A percentile compares a stretch with the other conserved stretches of the same genome.
phyloP scores from a whole-genome alignment of 2,113 vertebrate genomes.

The Protobothrops flavoviridis region DNA sequence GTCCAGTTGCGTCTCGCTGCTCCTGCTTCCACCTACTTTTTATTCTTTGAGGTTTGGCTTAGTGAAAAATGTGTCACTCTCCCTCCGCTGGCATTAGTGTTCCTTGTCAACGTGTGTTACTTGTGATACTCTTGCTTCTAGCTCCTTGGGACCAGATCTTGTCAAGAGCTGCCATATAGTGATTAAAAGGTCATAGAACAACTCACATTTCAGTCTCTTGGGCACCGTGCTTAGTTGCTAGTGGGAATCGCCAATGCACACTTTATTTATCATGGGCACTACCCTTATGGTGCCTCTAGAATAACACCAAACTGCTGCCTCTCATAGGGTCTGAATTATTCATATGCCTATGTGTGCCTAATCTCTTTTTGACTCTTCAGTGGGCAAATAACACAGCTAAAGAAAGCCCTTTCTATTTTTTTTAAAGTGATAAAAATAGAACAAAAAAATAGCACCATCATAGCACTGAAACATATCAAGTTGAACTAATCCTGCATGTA shows the following conservation, averaged over 20 bases:
- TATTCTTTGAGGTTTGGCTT: background rate
- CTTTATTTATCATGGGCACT: background rate
- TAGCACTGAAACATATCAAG: background rate
- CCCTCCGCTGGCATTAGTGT: background rate
- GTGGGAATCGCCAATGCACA: background rate
- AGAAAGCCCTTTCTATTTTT: background rate
- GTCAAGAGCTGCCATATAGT: slow-evolving; percentile 3
- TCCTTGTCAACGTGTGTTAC: background rate
- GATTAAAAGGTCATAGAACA: slow-evolving; percentile 1
- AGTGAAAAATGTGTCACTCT: background rate
- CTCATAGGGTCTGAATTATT: background rate
- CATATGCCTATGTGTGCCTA: background rate
- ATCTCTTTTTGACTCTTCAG: background rate
- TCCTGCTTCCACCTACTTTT: background rate
- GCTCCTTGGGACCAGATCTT: background rate
- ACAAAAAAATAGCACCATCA: background rate
- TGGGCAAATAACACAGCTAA: background rate
- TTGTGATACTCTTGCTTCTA: background rate
- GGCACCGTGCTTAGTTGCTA: background rate
- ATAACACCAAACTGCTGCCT: background rate
- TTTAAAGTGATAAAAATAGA: background rate
- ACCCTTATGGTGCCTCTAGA: background rate
- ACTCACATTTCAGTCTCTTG: background rate
- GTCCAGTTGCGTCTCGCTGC: background rate
- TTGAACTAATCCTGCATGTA: background rate